phyloP scores from a whole-genome alignment of 2,888 invertebrate genomes.

The Hecatera dysodea region DNA sequence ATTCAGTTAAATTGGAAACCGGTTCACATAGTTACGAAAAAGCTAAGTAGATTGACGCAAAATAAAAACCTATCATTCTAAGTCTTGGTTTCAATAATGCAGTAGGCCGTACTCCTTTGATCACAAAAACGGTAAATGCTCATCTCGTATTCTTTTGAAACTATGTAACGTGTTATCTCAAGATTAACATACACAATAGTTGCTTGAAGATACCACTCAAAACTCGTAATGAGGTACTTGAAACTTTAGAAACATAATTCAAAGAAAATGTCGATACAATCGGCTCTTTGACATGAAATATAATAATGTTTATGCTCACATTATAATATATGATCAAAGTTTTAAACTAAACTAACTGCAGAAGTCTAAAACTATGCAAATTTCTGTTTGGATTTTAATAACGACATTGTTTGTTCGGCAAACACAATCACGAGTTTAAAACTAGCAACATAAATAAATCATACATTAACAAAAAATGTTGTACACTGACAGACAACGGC shows the following conservation, averaged over 20 bases:
- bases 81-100: neutral
- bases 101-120: neutral
- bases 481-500: neutral
- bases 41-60: too few species aligned
- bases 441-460: neutral
- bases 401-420: constrained; percentile 22
- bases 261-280: constrained; percentile 33
- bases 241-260: constrained; percentile 38
- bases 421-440: constrained; percentile 16
- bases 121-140: neutral
- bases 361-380: constrained; percentile 48
- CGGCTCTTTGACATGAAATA: constrained; percentile 26
- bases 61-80: neutral
- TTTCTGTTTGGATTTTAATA: constrained; percentile 23
- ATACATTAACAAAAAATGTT: neutral
- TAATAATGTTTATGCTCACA: constrained; percentile 36
- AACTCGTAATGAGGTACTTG: constrained; percentile 8
- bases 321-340: constrained; percentile 39
- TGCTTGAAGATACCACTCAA: constrained; percentile 11
- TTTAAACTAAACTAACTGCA: constrained; percentile 48
- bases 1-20: too few species aligned
- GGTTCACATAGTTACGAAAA: too few species aligned
- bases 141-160: too few species aligned
- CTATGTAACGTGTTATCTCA: too few species aligned
- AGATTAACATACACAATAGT: neutral